A percentile compares a stretch with the other conserved stretches of the same genome.
Evolutionary conservation across 1,140 invertebrate genomes (phyloP).

Genomic region (Zophobas morio): DNA sequence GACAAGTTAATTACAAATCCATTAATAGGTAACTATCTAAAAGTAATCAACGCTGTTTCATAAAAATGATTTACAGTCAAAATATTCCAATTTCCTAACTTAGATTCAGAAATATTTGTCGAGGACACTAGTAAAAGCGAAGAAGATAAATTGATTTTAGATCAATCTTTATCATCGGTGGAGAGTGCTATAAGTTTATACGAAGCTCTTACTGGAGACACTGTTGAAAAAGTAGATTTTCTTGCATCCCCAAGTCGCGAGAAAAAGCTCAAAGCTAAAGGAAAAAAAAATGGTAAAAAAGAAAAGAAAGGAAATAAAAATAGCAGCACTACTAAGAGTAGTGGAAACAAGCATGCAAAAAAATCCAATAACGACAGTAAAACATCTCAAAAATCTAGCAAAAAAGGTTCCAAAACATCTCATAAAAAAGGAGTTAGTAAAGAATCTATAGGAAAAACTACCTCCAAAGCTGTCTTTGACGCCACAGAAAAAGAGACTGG

Average conservation of each 20-base stretch:
- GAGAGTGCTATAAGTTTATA: conserved; percentile 19
- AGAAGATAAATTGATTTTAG: conserved; percentile 5
- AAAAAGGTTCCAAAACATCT: neutral
- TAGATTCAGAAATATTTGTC: neutral
- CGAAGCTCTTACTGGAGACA: conserved; percentile 15
- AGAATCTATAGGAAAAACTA: neutral
- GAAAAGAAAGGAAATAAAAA: conserved; percentile 13
- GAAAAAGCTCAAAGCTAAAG: conserved; percentile 2
- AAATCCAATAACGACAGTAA: conserved; percentile 19
- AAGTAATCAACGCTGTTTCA: neutral
- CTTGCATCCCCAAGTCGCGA: neutral
- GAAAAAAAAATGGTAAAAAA: conserved; percentile 14
- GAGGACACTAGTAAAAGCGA: neutral
- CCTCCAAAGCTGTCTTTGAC: neutral
- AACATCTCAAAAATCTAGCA: conserved; percentile 9
- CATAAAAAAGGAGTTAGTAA: neutral
- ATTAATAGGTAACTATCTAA: neutral
- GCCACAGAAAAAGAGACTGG: conserved; percentile 11
- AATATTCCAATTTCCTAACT: neutral
- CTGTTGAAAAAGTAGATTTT: conserved; percentile 10
- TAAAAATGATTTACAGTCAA: neutral
- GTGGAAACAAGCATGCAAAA: neutral
- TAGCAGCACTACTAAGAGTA: neutral
- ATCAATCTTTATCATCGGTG: conserved; percentile 5
- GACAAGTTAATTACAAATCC: conserved; percentile 25